Conservation (phyloP, 2,113 vertebrate species). For the Salvelinus alpinus region DNA sequence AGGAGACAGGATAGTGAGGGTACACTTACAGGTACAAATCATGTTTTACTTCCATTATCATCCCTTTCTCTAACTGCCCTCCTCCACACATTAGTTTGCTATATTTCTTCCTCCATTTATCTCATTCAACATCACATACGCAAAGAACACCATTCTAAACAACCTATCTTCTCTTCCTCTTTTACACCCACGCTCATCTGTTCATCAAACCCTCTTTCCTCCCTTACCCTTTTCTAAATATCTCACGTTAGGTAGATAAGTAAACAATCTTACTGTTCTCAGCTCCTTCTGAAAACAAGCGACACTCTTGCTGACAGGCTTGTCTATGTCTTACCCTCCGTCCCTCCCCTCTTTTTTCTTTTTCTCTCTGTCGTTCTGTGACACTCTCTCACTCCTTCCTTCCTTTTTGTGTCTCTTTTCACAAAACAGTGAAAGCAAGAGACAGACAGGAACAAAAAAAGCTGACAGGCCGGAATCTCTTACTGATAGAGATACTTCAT, state of each 20-base stretch:
- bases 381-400: conserved; percentile 59
- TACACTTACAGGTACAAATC: conserved; percentile 1
- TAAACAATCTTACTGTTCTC: conserved; percentile 60
- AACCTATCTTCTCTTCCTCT: conserved; percentile 19
- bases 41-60: not conserved
- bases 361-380: conserved; percentile 42
- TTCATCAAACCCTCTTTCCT: conserved; percentile 1
- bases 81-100: not conserved
- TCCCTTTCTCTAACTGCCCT: not conserved
- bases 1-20: conserved; percentile 27
- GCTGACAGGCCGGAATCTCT: conserved; percentile 64
- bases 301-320: conserved; percentile 32
- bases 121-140: conserved; percentile 2
- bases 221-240: not conserved
- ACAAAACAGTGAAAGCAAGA: conserved; percentile 73
- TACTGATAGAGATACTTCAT: conserved; percentile 13
- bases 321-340: conserved; percentile 28
- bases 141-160: conserved; percentile 18
- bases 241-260: conserved; percentile 31
- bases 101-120: conserved; percentile 12
- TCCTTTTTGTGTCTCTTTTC: conserved; percentile 73
- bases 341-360: conserved; percentile 48
- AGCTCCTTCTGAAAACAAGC: conserved; percentile 54
- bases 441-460: conserved; percentile 56
- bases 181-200: not conserved